phyloP scores from a whole-genome alignment of 2,797 vertebrate species.

The Gymnodraco acuticeps region DNA sequence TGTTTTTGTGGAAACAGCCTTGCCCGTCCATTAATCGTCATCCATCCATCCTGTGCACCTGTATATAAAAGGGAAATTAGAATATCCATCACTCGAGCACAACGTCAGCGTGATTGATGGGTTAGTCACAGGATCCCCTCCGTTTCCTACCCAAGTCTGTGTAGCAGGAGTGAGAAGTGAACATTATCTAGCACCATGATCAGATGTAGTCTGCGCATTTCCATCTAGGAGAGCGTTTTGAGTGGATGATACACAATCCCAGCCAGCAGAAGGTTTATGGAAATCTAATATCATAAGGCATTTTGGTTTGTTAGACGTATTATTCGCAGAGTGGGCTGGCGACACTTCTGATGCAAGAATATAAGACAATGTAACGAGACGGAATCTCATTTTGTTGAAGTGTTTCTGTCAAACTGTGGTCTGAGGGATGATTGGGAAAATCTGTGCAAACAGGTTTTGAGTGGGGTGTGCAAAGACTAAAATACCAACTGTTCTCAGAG shows the following conservation, averaged over 20 bases:
- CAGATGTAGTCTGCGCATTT: conserved; percentile 83
- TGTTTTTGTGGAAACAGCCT: conserved; percentile 75
- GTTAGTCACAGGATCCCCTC: conserved; percentile 80
- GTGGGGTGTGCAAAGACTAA: conserved; percentile 82
- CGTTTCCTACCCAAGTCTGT: conserved; percentile 71
- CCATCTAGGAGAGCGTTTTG: conserved; percentile 77
- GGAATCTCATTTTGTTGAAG: conserved; percentile 83
- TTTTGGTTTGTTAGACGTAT: conserved; percentile 82
- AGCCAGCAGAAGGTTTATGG: conserved; percentile 80
- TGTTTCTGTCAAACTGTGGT: conserved; percentile 80
- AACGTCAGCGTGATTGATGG: conserved; percentile 83
- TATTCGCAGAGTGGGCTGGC: conserved; percentile 79
- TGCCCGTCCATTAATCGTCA: conserved; percentile 80
- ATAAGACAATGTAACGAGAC: conserved; percentile 82
- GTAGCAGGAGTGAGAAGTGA: conserved; percentile 81
- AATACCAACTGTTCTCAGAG: conserved; percentile 77
- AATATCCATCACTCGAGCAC: conserved; percentile 82
- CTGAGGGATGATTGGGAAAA: conserved; percentile 82
- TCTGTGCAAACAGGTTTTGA: conserved; percentile 85
- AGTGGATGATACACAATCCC: conserved; percentile 80
- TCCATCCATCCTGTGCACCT: conserved; percentile 80
- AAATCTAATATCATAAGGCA: conserved; percentile 81
- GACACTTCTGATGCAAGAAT: conserved; percentile 82
- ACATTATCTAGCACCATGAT: conserved; percentile 81
- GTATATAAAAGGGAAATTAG: conserved; percentile 84